Evolutionary conservation across 2,797 vertebrate species (phyloP).

Genomic region (Myoxocephalus aenaeus): DNA sequence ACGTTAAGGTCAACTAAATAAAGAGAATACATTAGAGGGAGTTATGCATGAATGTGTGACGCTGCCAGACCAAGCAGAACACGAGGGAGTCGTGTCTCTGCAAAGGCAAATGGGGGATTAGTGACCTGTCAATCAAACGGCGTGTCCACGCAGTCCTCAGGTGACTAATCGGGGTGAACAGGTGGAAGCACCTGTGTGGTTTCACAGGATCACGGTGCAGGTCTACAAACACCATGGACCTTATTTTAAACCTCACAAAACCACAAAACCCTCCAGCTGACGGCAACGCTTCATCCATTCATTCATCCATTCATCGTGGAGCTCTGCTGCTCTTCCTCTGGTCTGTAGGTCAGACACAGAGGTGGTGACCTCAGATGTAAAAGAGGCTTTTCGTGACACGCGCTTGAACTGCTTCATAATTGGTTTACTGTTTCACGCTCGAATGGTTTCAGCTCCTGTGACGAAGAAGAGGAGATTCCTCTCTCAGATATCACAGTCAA

Average conservation of each 20-base stretch:
- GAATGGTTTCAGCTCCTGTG: conserved; percentile 19
- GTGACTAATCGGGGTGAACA: no score
- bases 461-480: background rate
- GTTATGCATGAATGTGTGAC: background rate
- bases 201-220: no score
- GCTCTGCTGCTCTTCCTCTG: no score
- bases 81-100: background rate
- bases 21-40: background rate
- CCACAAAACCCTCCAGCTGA: no score
- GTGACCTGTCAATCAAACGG: background rate
- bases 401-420: conserved; percentile 69
- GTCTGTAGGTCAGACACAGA: background rate
- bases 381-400: conserved; percentile 66
- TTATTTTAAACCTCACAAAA: no score
- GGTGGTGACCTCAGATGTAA: conserved; percentile 34
- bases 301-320: no score
- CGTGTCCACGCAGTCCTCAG: background rate
- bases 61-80: background rate
- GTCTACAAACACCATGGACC: no score
- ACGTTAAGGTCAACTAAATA: background rate
- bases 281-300: no score
- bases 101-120: no score
- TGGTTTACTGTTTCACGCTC: conserved; percentile 65
- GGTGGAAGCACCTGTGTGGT: background rate
- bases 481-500: no score